Evolutionary conservation across 1,140 invertebrate genomes (phyloP), one percentile per base, ranked within the genome.

Genomic region (Hypothenemus hampei): DNA sequence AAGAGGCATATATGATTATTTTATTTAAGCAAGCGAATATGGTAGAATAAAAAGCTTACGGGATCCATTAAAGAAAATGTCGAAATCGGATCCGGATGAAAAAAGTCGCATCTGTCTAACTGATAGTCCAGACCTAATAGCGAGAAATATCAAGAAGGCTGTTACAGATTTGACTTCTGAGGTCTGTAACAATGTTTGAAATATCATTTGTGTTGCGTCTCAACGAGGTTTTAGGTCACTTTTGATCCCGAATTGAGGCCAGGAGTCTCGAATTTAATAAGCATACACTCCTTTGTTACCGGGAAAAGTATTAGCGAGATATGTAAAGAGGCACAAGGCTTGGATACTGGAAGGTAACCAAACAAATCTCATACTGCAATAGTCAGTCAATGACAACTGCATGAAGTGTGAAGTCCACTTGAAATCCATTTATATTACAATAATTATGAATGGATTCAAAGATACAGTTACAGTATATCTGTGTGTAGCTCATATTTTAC

Each of bases 51-150:
- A 82, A 65, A 95, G 89, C 69, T 72, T 97, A 11, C 76, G 89
- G 26, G 82, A 94, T 66, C 90, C 95, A 0, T 65, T 66, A 0
- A 88, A 89, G 65, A 99, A 99, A 77, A 99, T 99, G 97, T 98
- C 96, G 4, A 99, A 99, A 75, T 98, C 96, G 0, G 88, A 94
- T 61, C 58, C 73, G 0, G 84, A 93, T 76, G 63, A 77, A 0
- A 87, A 83, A 65, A 86, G 86, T 55, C 75, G 86, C 46, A 89
- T 99, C 39, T 79, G 88, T 45, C 68, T 98, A 1, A 83, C 75
- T 16, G 95, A 99, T 72, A 66, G 78, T 1, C 82, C 89, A 0
- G 89, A 95, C 24, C 67, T 73, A 23, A 86, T 99, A 39, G 39
- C 71, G 3, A 77, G 81, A 22, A 98, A 97, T 75, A 75, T 97